Evolutionary conservation across 1,140 invertebrate genomes (phyloP).

Genomic region (Protaetia brevitarsis): DNA sequence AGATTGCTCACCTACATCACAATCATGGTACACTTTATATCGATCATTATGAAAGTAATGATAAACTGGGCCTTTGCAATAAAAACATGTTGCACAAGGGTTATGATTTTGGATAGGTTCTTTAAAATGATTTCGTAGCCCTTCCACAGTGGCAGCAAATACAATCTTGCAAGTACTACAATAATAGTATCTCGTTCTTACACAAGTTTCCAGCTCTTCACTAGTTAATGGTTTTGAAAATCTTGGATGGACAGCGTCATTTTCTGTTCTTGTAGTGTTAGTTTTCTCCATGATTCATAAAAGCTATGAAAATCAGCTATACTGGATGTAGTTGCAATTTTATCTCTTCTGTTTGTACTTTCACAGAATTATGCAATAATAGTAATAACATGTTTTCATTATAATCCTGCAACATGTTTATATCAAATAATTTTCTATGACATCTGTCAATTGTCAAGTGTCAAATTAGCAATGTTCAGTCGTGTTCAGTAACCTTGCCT

Average conservation of each 20-base stretch:
- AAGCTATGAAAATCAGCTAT: background rate
- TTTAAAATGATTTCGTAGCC: constrained; percentile 37
- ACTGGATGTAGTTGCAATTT: no score
- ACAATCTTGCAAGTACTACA: constrained; percentile 36
- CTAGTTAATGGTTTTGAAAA: constrained; percentile 34
- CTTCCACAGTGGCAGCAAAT: constrained; percentile 36
- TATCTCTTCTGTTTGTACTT: no score
- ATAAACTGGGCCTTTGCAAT: constrained; percentile 37
- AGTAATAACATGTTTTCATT: no score
- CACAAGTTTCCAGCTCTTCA: constrained; percentile 31
- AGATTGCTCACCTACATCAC: no score
- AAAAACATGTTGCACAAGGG: constrained; percentile 37
- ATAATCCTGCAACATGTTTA: no score
- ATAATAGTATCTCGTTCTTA: constrained; percentile 35
- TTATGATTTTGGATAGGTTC: constrained; percentile 33
- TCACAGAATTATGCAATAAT: no score
- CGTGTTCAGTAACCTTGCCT: no score
- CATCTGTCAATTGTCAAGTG: no score
- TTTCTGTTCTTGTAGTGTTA: constrained; percentile 29
- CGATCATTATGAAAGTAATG: constrained; percentile 34
- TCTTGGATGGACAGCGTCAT: constrained; percentile 40
- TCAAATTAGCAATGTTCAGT: no score
- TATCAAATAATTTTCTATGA: no score
- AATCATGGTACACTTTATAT: constrained; percentile 37
- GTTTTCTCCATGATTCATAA: background rate